Evolutionary conservation across 2,888 invertebrate species (phyloP).

Genomic region (Sphinx pinastri): DNA sequence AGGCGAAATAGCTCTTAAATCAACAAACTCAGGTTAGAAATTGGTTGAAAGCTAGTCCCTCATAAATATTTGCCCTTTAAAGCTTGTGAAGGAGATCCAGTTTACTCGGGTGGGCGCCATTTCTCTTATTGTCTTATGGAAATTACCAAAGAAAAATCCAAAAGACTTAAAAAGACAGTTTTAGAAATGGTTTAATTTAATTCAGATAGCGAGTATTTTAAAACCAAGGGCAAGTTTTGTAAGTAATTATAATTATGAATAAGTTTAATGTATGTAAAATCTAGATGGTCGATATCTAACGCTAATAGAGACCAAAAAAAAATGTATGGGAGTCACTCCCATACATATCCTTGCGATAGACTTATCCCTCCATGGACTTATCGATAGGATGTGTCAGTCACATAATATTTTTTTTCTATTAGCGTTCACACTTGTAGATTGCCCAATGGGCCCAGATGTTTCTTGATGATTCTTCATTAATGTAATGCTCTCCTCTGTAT

Average conservation of each 20-base stretch:
- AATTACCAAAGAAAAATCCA: not conserved
- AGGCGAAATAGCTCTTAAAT: not conserved
- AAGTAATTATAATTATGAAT: not conserved
- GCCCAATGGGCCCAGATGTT: no score
- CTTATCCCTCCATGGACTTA: no score
- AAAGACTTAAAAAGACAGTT: not conserved
- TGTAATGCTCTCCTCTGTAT: no score
- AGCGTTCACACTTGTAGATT: no score
- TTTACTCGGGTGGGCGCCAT: not conserved
- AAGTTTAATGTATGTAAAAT: no score
- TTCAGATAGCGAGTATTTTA: not conserved
- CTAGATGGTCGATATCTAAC: no score
- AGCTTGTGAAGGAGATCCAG: slow-evolving; percentile 19
- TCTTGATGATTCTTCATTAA: no score
- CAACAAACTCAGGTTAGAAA: not conserved
- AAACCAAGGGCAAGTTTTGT: not conserved
- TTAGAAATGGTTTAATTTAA: not conserved
- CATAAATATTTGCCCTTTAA: slow-evolving; percentile 14
- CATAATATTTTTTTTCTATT: no score
- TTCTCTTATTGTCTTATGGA: slow-evolving; percentile 5
- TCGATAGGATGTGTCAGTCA: no score
- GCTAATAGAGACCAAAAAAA: no score
- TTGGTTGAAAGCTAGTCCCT: not conserved
- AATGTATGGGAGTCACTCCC: no score
- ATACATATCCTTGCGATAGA: no score